Evolutionary conservation across 2,888 invertebrate genomes (phyloP), one percentile per base, ranked within the genome.

Genomic region (Chrysopilus asiliformis): DNA sequence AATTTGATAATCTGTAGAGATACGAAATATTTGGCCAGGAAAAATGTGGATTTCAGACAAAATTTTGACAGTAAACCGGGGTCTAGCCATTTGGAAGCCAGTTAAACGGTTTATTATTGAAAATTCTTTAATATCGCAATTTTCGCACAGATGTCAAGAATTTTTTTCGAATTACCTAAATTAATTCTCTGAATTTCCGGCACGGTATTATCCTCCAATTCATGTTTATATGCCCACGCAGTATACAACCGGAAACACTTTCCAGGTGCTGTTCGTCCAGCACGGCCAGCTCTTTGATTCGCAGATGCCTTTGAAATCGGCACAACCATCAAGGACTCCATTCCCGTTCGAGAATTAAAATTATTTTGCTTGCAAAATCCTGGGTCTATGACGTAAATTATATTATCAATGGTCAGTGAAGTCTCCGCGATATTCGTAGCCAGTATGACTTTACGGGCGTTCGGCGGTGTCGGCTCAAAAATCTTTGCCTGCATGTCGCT

Each of bases 401-500:
- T 98, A 51, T 97, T 97, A 58, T 98, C 97, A 48, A 99, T 99
- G 1, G 98, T 98, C 20, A 98, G 67, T 2, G 97, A 97, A 1
- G 98, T 99, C 68, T 99, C 98, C 0, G 98, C 98, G 53, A 98
- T 98, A 56, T 98, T 98, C 13, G 98, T 98, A 0, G 98, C 98
- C 30, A 99, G 64, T 7, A 98, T 84, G 9, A 97, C 91, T 70
- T 98, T 98, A 42, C 98, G 71, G 0, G 97, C 93, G 43, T 90
- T 87, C 7, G 85, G 85, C 26, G 98, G 98, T 1, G 97, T 97
- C 1, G 93, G 94, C 51, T 93, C 89, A 64, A 98, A 99, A 51
- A 99, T 97, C 64, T 95, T 95, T 3, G 93, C 87, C 65, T 98
- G 98, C 85, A 98, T 85, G 51, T 99, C 98, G 51, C 93, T 93